phyloP scores from a whole-genome alignment of 2,797 vertebrate species.

The Avahi laniger region DNA sequence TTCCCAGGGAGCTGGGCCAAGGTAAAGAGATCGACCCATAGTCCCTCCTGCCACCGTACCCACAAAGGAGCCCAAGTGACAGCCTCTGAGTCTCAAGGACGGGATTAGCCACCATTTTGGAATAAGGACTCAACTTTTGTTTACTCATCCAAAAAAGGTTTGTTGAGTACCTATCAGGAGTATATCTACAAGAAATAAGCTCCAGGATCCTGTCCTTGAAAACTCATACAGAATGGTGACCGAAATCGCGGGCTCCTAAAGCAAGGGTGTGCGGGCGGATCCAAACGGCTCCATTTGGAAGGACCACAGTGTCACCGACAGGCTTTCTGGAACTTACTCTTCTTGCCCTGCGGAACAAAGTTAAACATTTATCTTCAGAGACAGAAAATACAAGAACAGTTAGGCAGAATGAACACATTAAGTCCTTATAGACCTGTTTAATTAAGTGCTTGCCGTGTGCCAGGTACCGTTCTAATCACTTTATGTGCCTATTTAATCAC shows the following conservation, averaged over 20 bases:
- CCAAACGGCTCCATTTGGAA: neutral
- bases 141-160: neutral
- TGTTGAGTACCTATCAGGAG: neutral
- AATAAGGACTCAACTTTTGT: neutral
- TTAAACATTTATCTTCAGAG: neutral
- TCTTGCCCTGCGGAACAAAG: neutral
- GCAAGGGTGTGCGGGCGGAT: fast-evolving
- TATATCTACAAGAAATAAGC: too few relatives aligned
- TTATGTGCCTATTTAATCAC: neutral
- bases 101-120: neutral
- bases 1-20: fast-evolving
- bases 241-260: neutral
- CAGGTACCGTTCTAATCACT: neutral
- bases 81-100: too few relatives aligned
- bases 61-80: too few relatives aligned
- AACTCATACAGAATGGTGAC: neutral
- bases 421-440: neutral
- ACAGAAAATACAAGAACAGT: neutral
- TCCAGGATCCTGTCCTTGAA: neutral
- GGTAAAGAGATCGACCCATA: neutral
- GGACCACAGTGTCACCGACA: neutral
- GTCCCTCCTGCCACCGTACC: too few relatives aligned
- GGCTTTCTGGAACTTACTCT: neutral
- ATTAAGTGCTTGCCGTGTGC: neutral
- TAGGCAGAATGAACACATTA: neutral